Base-by-base conservation (phyloP, 2,113 vertebrate genomes). In the Heptranchias perlo region DNA sequence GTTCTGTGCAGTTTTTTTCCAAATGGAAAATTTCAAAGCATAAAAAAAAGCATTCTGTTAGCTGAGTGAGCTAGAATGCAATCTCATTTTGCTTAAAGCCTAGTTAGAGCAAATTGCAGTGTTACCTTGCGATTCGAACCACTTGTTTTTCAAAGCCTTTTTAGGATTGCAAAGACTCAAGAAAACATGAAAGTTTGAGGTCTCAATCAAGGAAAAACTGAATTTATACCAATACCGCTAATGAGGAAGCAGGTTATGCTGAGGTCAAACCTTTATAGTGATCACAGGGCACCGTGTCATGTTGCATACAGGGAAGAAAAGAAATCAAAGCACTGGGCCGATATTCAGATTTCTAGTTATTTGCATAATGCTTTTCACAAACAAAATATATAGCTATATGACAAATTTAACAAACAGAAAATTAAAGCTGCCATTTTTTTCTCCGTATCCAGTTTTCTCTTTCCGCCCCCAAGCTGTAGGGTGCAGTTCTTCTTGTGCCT, bases 1-100 rank as follows among this genome's bases (percentile, higher is more conserved):
- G 94, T 39, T 95, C 39, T 10, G 13, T 69, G 25, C 23, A 69
- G 5, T 25, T 95, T 95, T 94, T 69, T 95, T 61, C 10, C 47
- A 49, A 94, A 52, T 95, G 94, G 94, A 69, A 95, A 93, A 64
- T 93, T 93, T 93, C 89, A 93, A 93, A 69, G 39, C 44, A 49
- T 73, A 18, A 95, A 62, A n/a, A 61, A 95, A 69, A 52, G 28
- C 87, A 91, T 58, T 31, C 16, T 73, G 94, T 95, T 69, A 69
- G 64, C 47, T 47, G 28, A 95, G 10, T 67, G 64, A 52, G 44
- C 44, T 4, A 95, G 39, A 95, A 49, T 52, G 23, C 28, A 95
- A 52, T 49, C 23, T 69, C 44, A 52, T 52, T 91, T 91, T 69
- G 65, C 73, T 95, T 95, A 31, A 25, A 49, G 21, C 25, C 13